A percentile compares a stretch with the other conserved stretches of the same genome.
phyloP scores from a whole-genome alignment of 2,888 invertebrate genomes.

The Microctonus brassicae region DNA sequence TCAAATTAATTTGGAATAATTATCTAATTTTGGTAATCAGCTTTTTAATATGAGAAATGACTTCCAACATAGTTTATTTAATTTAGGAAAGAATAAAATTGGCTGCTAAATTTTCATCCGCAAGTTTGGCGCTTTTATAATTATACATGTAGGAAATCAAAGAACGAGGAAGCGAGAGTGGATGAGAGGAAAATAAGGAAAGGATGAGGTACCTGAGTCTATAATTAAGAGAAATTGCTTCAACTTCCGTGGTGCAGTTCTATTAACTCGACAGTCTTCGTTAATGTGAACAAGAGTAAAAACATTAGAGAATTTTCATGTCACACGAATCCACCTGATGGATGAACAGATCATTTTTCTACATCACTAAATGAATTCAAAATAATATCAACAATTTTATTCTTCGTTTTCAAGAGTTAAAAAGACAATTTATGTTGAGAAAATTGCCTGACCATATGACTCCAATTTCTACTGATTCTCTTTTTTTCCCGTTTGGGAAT shows the following conservation, averaged over 20 bases:
- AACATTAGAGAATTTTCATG: background rate
- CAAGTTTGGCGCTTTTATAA: background rate
- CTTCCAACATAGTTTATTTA: background rate
- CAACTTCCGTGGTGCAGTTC: background rate
- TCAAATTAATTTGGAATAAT: background rate
- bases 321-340: background rate
- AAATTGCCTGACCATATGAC: constrained; percentile 6
- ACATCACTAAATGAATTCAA: background rate
- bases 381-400: constrained; percentile 5
- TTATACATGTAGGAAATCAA: background rate
- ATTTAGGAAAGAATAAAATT: background rate
- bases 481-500: background rate
- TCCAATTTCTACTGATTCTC: background rate
- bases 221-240: constrained; percentile 7
- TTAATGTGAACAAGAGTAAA: constrained; percentile 1
- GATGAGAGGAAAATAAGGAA: background rate
- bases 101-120: background rate
- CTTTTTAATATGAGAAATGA: background rate
- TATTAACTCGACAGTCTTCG: background rate
- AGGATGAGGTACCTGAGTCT: background rate
- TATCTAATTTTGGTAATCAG: background rate
- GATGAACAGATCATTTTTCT: background rate
- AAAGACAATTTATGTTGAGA: background rate
- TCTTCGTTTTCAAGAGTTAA: background rate
- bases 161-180: background rate